phyloP scores from a whole-genome alignment of 2,888 invertebrate genomes.

The Hyalella azteca region DNA sequence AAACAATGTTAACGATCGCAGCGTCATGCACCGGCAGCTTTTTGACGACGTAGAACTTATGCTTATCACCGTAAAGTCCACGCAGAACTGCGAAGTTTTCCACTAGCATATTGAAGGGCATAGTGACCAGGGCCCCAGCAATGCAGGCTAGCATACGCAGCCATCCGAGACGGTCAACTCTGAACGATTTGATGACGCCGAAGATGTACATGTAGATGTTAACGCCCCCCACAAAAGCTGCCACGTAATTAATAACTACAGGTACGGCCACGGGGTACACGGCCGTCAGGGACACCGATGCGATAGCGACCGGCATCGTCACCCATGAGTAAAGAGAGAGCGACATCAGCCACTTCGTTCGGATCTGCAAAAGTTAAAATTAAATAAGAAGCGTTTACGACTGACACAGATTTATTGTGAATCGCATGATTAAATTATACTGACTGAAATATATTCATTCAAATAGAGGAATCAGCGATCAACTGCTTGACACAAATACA shows the following conservation, averaged over 20 bases:
- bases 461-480: too few species aligned
- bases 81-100: conserved; percentile 94
- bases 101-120: conserved; percentile 91
- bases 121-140: conserved; percentile 84
- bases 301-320: conserved; percentile 88
- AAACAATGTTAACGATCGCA: neutral
- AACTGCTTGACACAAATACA: too few species aligned
- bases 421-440: too few species aligned
- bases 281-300: conserved; percentile 83
- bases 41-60: conserved; percentile 96
- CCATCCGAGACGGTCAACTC: conserved; percentile 83
- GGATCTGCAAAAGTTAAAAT: too few species aligned
- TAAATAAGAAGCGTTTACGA: too few species aligned
- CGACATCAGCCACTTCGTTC: conserved; percentile 71
- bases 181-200: conserved; percentile 95
- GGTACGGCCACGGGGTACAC: conserved; percentile 86
- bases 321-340: conserved; percentile 96
- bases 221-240: conserved; percentile 84
- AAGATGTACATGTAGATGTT: conserved; percentile 98
- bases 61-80: conserved; percentile 92
- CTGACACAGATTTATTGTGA: too few species aligned
- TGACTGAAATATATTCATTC: too few species aligned
- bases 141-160: conserved; percentile 80
- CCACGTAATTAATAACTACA: conserved; percentile 62
- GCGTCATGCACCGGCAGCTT: conserved; percentile 67